Base-by-base conservation (phyloP, 2,113 vertebrate species). In the Hypocryptadius cinnamomeus region DNA sequence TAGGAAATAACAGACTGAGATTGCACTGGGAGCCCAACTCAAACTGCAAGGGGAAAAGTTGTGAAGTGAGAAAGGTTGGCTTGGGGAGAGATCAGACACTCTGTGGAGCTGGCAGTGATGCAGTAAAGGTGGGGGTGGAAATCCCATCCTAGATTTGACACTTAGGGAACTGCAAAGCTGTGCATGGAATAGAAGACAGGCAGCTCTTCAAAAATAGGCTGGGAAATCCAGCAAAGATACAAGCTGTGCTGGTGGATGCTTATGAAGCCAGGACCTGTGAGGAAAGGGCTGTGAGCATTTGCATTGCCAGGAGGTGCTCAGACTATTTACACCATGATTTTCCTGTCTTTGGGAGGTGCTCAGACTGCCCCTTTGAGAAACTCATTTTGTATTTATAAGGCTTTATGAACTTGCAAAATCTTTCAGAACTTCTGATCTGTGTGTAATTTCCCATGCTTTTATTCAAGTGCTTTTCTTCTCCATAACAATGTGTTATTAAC, bases 401-500 rank as follows among this genome's bases (percentile, higher is more conserved):
- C 27, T 93, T 92, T 72, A 73, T 65, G 73, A 88, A 91, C 77
- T 93, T 88, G 76, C 56, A 90, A 71, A 92, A 76, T 81, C 81
- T 85, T 69, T 64, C 89, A 88, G 87, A 88, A 95, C 54, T 87
- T 90, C 40, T 78, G 69, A 69, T 91, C 57, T 54, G 28, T 84
- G 65, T 5, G 21, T 93, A 79, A 94, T 86, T 89, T 88, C 50
- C 42, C 11, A 2, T 73, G 37, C 53, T 80, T 59, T 85, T 81
- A 50, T 72, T 73, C 85, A 54, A 93, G 59, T 68, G 50, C 51
- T 82, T 94, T 95, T 79, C 45, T 44, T 85, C 56, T 87, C 91
- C 63, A 72, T 88, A 88, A 97, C 92, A 93, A 89, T 40, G 21
- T 70, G 50, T 44, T 88, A 81, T 73, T 96, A 94, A 73, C 89